These are phyloP conservation scores for Mobula hypostoma DNA, from an alignment of 2,113 vertebrate genomes.

Conservation along the genomic window DNA sequence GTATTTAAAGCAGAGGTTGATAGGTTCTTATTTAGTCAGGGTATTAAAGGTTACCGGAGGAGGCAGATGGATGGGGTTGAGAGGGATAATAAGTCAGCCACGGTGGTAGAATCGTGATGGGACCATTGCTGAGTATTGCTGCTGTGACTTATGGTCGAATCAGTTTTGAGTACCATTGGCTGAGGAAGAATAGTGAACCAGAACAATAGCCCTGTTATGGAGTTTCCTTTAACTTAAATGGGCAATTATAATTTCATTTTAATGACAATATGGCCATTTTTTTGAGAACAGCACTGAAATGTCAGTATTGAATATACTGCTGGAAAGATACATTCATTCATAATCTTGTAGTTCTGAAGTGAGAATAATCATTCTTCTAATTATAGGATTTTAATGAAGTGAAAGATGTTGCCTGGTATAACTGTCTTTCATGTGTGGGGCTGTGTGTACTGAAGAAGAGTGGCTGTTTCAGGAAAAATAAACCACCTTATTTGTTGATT, in stretches of 20 bases:
- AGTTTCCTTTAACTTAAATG: background rate
- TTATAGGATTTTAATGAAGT: background rate
- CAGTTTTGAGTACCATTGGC: background rate
- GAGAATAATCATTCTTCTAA: background rate
- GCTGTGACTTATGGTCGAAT: background rate
- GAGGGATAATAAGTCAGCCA: too few species aligned
- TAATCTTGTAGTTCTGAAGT: background rate
- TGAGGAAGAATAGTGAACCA: background rate
- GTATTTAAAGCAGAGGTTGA: too few species aligned
- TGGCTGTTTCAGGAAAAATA: background rate
- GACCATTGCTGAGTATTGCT: too few species aligned
- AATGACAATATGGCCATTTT: background rate
- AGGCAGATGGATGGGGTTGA: too few species aligned
- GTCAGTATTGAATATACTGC: background rate
- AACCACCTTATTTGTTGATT: background rate
- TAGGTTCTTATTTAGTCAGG: too few species aligned
- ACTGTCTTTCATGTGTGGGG: background rate
- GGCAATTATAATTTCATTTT: background rate
- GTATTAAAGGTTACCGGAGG: too few species aligned
- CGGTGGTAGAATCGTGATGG: too few species aligned
- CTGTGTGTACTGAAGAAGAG: background rate
- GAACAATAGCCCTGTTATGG: background rate
- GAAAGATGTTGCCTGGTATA: background rate
- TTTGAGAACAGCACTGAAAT: background rate
- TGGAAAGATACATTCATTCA: background rate